These are phyloP conservation scores for Coryphaenoides rupestris DNA, from an alignment of 2,113 vertebrate genomes.

Conservation along the genomic window DNA sequence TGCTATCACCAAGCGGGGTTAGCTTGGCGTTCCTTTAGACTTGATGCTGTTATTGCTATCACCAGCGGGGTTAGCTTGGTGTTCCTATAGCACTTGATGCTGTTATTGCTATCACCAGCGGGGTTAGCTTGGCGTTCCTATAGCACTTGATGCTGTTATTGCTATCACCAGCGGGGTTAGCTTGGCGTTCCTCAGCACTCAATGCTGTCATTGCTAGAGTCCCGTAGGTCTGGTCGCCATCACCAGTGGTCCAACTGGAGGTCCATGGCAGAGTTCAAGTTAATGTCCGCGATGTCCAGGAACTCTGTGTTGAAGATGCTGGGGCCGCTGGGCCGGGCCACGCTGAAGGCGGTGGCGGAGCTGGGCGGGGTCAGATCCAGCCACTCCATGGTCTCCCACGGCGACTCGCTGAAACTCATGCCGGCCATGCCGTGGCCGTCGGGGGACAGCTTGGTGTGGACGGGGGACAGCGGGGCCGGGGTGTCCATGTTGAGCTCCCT, in stretches of 20 bases:
- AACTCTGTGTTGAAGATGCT: conserved; percentile 96
- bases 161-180: conserved; percentile 4
- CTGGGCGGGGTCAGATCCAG: conserved; percentile 90
- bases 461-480: conserved; percentile 80
- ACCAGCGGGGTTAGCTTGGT: too few species aligned
- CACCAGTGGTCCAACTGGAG: conserved; percentile 96
- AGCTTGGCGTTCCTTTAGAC: too few species aligned
- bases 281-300: conserved; percentile 92
- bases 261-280: conserved; percentile 92
- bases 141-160: neutral
- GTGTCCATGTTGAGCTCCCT: conserved; percentile 87
- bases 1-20: too few species aligned
- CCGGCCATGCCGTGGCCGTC: conserved; percentile 82
- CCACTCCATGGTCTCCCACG: conserved; percentile 98
- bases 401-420: conserved; percentile 89
- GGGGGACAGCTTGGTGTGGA: conserved; percentile 77
- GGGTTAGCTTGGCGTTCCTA: too few species aligned
- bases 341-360: conserved; percentile 79
- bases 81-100: too few species aligned
- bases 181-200: conserved; percentile 3
- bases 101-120: too few species aligned
- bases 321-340: conserved; percentile 75
- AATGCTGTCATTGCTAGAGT: too few species aligned
- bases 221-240: conserved; percentile 40
- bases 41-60: too few species aligned